These are phyloP conservation scores for Bos indicus DNA, from an alignment of 2,113 vertebrate species.

Conservation along the genomic window DNA sequence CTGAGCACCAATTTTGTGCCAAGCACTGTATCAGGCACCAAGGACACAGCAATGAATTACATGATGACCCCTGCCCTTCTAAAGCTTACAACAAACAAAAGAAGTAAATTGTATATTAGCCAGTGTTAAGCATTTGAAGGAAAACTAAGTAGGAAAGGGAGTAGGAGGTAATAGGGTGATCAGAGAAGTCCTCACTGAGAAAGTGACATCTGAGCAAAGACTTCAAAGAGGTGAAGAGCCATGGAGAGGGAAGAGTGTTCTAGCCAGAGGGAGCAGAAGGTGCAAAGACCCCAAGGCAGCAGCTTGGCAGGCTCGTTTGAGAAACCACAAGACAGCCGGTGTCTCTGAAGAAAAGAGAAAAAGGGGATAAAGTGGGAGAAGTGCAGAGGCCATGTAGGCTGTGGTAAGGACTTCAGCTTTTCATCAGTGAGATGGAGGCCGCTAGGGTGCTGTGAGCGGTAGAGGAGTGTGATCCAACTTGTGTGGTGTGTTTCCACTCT, in stretches of 20 bases:
- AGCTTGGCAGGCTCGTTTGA: not conserved
- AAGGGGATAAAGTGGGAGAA: not conserved
- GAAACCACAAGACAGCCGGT: not conserved
- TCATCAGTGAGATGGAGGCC: not conserved
- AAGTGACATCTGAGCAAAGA: not conserved
- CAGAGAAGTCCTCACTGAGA: not conserved
- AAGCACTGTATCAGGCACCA: not conserved
- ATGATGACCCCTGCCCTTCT: not conserved
- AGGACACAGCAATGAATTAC: not conserved
- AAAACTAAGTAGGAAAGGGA: not conserved
- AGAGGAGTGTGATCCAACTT: fast-evolving
- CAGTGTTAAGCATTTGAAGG: not conserved
- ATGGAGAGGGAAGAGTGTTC: not conserved
- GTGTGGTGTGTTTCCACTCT: not conserved
- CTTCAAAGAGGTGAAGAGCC: not conserved
- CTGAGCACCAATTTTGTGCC: not conserved
- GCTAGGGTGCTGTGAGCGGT: not conserved
- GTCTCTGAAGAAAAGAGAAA: not conserved
- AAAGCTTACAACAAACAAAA: not conserved
- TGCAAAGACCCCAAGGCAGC: not conserved
- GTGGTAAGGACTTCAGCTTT: not conserved
- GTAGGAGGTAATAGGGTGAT: not conserved
- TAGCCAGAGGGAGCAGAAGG: not conserved
- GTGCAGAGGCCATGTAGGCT: not conserved
- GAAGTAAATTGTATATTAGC: not conserved